These are phyloP conservation scores for Anguilla marmorata DNA, from an alignment of 2,797 vertebrate species.

Conservation along the genomic window DNA sequence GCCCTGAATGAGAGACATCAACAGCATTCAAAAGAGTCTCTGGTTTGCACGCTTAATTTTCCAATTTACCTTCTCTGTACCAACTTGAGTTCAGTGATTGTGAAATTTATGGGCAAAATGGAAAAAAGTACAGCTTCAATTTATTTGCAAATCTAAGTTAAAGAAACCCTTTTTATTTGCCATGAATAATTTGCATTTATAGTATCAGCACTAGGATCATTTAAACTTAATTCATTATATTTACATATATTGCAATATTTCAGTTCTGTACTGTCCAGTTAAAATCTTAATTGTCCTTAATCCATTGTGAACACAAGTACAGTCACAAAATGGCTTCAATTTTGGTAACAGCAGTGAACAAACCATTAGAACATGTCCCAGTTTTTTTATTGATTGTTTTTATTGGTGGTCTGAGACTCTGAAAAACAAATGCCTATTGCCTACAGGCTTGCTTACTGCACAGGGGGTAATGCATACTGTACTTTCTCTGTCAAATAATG, in stretches of 20 bases:
- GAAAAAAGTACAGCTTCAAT: too few species aligned
- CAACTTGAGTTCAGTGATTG: background rate
- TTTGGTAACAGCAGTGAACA: background rate
- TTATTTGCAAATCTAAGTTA: too few species aligned
- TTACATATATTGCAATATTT: background rate
- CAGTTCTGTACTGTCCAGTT: background rate
- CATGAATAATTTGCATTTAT: background rate
- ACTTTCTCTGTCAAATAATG: background rate
- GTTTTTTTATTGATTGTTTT: slow-evolving; percentile 6
- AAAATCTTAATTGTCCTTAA: background rate
- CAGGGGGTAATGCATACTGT: background rate
- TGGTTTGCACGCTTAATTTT: background rate
- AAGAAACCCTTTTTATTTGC: too few species aligned
- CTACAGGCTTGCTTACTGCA: background rate
- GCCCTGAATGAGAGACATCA: background rate
- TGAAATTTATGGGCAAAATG: background rate
- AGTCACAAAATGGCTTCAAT: background rate
- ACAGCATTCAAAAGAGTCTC: background rate
- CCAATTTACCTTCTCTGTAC: background rate
- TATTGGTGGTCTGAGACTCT: background rate
- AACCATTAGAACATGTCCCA: slow-evolving; percentile 4
- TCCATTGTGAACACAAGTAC: background rate
- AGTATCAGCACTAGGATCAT: background rate
- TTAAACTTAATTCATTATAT: background rate
- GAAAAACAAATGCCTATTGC: background rate